Percentiles rank a stretch among this genome's conserved stretches.
Conservation (phyloP, 1,140 invertebrate species). For the Drosophila mayri region DNA sequence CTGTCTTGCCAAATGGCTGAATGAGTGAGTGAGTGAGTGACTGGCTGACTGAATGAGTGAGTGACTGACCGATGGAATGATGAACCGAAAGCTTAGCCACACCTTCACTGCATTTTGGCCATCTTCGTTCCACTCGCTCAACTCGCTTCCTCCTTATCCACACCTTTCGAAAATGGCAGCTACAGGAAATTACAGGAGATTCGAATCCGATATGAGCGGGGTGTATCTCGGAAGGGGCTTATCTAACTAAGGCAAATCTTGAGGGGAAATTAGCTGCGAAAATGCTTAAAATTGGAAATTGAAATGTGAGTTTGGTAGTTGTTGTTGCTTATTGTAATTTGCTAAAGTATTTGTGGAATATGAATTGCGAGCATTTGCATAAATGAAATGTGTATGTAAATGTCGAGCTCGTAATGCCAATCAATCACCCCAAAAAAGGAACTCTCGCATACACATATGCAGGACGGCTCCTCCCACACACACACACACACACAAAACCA, state of each 20-base stretch:
- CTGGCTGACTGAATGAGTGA: conserved; percentile 7
- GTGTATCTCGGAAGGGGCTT: conserved; percentile 39
- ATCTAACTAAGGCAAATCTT: conserved; percentile 74
- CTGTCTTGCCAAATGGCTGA: conserved; percentile 29
- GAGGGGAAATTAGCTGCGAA: conserved; percentile 81
- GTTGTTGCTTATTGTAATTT: conserved; percentile 72
- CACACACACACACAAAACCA: conserved; percentile 66
- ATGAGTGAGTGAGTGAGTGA: conserved; percentile 26
- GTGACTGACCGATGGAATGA: conserved; percentile 35
- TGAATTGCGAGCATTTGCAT: conserved; percentile 83
- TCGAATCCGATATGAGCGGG: conserved; percentile 19
- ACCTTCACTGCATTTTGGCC: conserved; percentile 72
- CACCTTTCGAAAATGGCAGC: conserved; percentile 71
- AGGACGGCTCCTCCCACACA: conserved; percentile 64
- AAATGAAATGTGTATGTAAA: conserved; percentile 84
- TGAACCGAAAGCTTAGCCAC: conserved; percentile 53
- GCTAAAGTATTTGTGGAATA: conserved; percentile 80
- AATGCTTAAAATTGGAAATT: conserved; percentile 70
- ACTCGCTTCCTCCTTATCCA: conserved; percentile 33
- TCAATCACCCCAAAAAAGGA: conserved; percentile 78
- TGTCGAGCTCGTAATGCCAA: conserved; percentile 76
- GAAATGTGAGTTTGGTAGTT: conserved; percentile 47
- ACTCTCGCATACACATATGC: conserved; percentile 41
- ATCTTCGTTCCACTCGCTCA: conserved; percentile 58
- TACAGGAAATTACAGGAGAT: conserved; percentile 78